Base-by-base conservation (phyloP, 2,113 vertebrate genomes). In the Pseudorasbora parva region DNA sequence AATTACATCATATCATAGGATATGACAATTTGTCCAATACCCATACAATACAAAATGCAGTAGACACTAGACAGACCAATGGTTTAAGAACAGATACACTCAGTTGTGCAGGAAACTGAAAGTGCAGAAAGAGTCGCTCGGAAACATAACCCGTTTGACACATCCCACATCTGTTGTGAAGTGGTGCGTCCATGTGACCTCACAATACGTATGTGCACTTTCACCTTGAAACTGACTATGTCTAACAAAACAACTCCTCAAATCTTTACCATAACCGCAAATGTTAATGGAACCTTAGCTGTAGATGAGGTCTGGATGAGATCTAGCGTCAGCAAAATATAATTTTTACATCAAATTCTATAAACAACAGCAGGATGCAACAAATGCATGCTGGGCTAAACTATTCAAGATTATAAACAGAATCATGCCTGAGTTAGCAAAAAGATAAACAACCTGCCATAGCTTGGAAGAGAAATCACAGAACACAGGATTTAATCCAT, bases 331-430 rank as follows among this genome's bases (percentile, higher is more conserved):
- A 56, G 25, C 27, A 8, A 75, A 25, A 75, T 19, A 15, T 57
- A 23, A 59, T 33, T 64, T n/a, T 51, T 8, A 41, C 59, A 59
- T 64, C 14, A 49, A 54, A 47, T 30, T 49, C 30, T 60, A 51
- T 76, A 84, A 87, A 86, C 88, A 87, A 86, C 79, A 62, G 54
- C 79, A 89, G 84, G 60, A 86, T 62, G 54, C 45, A 77, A 68
- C 33, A 25, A n/a, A 45, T 66, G 78, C 73, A 56, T 45, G 78
- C 27, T 37, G 11, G 45, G n/a, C 33, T 43, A 57, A 45, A 64
- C 47, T 72, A 60, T 68, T 30, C 49, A 41, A 41, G 74, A 68
- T 82, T 78, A 81, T 59, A 79, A 86, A 78, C 84, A 68, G 68
- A 75, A 82, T 73, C 64, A 57, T 51, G 33, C 51, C 74, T 1